phyloP scores from a whole-genome alignment of 1,140 invertebrate genomes.

The Physella acuta region DNA sequence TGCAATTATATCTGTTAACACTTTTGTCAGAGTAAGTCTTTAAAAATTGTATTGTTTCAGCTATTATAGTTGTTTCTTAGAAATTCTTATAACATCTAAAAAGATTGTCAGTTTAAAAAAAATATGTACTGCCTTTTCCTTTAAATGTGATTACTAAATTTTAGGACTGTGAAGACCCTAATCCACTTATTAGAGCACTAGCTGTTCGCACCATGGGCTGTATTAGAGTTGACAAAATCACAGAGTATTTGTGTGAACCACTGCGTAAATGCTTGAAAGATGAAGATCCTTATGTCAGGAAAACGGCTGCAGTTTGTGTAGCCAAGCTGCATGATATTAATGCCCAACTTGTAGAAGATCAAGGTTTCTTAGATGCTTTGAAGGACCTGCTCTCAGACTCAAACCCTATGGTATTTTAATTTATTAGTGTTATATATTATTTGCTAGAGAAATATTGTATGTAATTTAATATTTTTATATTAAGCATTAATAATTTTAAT shows the following conservation, averaged over 20 bases:
- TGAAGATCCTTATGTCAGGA: conserved; percentile 98
- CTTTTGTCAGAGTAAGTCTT: conserved; percentile 94
- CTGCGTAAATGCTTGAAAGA: conserved; percentile 93
- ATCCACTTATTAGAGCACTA: conserved; percentile 95
- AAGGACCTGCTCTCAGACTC: conserved; percentile 97
- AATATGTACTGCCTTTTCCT: no score
- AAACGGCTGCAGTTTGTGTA: conserved; percentile 98
- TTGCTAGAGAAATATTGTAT: no score
- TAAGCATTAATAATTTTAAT: not conserved
- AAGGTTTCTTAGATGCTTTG: conserved; percentile 96
- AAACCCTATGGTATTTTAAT: conserved; percentile 90
- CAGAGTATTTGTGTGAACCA: conserved; percentile 98
- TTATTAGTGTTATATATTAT: no score
- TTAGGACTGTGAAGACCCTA: conserved; percentile 99
- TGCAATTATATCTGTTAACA: conserved; percentile 99
- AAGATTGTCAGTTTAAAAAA: no score
- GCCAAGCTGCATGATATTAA: conserved; percentile 99
- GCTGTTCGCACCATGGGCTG: conserved; percentile 99
- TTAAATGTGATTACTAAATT: no score
- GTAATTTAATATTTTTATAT: no score
- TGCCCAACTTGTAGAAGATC: conserved; percentile 93
- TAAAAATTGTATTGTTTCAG: no score
- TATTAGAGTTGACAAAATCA: conserved; percentile 99
- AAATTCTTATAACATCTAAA: no score
- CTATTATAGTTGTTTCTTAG: no score